phyloP scores from a whole-genome alignment of 2,797 vertebrate species.

The Gymnocypris eckloni region DNA sequence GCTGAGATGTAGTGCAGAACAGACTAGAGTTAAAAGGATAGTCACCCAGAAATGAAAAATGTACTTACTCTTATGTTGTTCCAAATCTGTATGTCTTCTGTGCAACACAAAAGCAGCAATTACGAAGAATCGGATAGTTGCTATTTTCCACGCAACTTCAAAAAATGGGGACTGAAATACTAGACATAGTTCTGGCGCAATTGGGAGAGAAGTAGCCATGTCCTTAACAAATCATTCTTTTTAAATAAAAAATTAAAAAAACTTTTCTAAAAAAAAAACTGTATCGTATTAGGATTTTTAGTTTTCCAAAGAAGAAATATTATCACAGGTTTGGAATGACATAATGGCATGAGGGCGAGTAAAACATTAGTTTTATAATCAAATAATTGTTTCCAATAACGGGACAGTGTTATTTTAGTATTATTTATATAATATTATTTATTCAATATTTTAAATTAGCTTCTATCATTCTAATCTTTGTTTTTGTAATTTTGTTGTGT shows the following conservation, averaged over 20 bases:
- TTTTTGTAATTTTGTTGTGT: neutral
- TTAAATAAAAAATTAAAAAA: neutral
- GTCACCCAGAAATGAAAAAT: neutral
- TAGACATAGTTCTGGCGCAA: neutral
- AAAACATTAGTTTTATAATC: neutral
- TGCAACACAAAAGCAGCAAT: neutral
- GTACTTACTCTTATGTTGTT: neutral
- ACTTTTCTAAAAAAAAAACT: too few species aligned
- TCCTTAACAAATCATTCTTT: neutral
- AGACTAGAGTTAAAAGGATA: neutral
- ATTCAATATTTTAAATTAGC: neutral
- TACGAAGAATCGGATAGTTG: neutral
- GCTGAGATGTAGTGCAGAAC: neutral
- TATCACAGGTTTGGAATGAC: neutral
- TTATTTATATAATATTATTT: neutral
- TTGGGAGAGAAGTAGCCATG: neutral
- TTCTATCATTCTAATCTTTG: neutral
- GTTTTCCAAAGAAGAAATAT: neutral
- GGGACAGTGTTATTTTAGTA: neutral
- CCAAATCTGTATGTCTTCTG: neutral
- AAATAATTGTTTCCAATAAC: neutral
- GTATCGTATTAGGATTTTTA: neutral
- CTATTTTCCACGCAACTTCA: neutral
- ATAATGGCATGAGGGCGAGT: neutral
- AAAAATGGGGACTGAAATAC: neutral